These are phyloP conservation scores for Taphrorychus bicolor DNA, from an alignment of 2,888 invertebrate genomes.

Conservation along the genomic window DNA sequence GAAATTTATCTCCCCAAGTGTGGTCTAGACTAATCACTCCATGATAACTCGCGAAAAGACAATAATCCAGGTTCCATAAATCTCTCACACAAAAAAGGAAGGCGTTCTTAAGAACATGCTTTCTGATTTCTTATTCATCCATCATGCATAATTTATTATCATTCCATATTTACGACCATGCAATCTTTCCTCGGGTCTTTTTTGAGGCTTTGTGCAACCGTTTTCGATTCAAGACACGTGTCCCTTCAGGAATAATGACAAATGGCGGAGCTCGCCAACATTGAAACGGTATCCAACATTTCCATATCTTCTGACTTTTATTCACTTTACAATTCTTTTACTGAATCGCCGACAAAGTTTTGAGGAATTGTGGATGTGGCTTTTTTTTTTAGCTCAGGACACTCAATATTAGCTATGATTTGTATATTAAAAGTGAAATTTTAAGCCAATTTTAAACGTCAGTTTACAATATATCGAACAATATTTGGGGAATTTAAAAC, in stretches of 20 bases:
- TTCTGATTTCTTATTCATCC: neutral
- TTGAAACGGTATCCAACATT: constrained; percentile 6
- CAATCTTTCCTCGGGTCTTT: neutral
- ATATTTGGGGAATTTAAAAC: too few relatives aligned
- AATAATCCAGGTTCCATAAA: neutral
- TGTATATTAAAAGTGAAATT: too few relatives aligned
- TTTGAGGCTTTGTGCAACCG: neutral
- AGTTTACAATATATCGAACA: too few relatives aligned
- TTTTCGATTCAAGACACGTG: constrained; percentile 1
- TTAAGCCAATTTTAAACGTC: too few relatives aligned
- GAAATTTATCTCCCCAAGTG: constrained; percentile 18
- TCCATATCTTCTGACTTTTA: constrained; percentile 23
- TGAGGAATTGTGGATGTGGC: too few relatives aligned
- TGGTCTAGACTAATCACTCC: neutral
- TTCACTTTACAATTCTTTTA: constrained; percentile 26
- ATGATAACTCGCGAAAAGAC: neutral
- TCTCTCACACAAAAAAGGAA: neutral
- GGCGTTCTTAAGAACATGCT: neutral
- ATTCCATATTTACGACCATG: neutral
- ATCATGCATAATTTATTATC: constrained; percentile 4
- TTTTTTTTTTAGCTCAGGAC: too few relatives aligned
- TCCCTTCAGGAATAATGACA: constrained; percentile 13
- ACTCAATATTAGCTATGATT: too few relatives aligned
- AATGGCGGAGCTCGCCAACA: constrained; percentile 1
- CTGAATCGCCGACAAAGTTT: constrained; percentile 8